phyloP scores from a whole-genome alignment of 2,113 vertebrate genomes.

The Pyrgilauda ruficollis region DNA sequence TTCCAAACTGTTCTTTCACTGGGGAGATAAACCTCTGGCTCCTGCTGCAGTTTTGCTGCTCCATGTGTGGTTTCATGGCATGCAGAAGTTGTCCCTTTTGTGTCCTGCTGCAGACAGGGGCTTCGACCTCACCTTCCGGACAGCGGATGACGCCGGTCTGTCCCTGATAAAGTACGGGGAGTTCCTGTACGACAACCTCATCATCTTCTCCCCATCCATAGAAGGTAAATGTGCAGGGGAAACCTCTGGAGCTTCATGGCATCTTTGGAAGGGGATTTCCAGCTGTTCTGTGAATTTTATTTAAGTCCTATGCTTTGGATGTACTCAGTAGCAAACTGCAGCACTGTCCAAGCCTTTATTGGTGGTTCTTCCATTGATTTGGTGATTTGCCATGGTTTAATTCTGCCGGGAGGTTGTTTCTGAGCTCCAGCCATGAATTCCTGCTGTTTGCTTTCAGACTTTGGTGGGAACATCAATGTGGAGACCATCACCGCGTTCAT shows the following conservation, averaged over 20 bases:
- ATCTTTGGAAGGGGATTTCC: background rate
- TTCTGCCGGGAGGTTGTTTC: rapidly evolving
- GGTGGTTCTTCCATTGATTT: background rate
- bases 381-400: rapidly evolving
- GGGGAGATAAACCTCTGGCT: background rate
- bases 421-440: background rate
- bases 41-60: background rate
- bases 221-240: slow-evolving; percentile 77
- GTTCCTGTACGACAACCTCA: slow-evolving; percentile 91
- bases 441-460: slow-evolving; percentile 78
- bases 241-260: background rate
- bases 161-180: slow-evolving; percentile 97
- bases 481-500: slow-evolving; percentile 96
- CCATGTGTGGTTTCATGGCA: rapidly evolving
- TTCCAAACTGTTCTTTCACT: background rate
- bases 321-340: background rate
- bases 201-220: slow-evolving; percentile 93
- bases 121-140: slow-evolving; percentile 91
- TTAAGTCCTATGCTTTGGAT: rapidly evolving
- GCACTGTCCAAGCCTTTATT: rapidly evolving
- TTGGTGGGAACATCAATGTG: slow-evolving; percentile 95
- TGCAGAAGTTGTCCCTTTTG: background rate
- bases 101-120: slow-evolving; percentile 81
- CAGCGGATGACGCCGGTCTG: slow-evolving; percentile 88
- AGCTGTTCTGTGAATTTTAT: background rate